phyloP scores from a whole-genome alignment of 23 tunicate species.

The Clavelina lepadiformis region DNA sequence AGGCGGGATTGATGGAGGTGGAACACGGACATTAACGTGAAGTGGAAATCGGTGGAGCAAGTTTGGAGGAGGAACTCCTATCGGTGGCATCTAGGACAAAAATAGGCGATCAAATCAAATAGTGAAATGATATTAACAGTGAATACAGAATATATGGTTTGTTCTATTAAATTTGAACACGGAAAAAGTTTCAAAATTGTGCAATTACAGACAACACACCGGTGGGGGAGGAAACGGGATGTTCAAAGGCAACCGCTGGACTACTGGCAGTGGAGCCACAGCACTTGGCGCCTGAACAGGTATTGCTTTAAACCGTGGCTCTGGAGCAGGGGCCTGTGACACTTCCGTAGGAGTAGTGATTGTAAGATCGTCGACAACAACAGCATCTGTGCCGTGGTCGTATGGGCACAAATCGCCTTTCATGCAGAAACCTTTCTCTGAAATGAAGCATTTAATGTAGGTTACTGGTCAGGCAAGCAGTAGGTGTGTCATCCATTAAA shows the following conservation, averaged over 20 bases:
- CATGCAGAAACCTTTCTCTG: conserved; percentile 87
- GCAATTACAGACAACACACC: conserved; percentile 1
- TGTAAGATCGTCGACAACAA: conserved; percentile 76
- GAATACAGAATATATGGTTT: not conserved
- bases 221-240: conserved; percentile 54
- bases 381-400: conserved; percentile 93
- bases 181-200: not conserved
- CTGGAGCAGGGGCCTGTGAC: not conserved
- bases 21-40: conserved; percentile 23
- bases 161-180: not conserved
- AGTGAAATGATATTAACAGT: not conserved
- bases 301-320: conserved; percentile 1
- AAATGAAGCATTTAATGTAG: too few species aligned
- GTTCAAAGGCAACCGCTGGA: conserved; percentile 22
- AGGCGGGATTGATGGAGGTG: conserved; percentile 26
- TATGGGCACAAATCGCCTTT: conserved; percentile 90
- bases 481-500: too few species aligned
- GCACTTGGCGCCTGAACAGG: conserved; percentile 37
- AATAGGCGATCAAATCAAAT: not conserved
- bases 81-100: conserved; percentile 18
- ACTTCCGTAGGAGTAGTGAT: conserved; percentile 5
- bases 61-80: conserved; percentile 23
- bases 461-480: too few species aligned
- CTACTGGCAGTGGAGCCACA: conserved; percentile 18
- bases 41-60: conserved; percentile 30